Evolutionary conservation across 2,113 vertebrate species (phyloP), one percentile per base, ranked within the genome.

Genomic region (Rousettus leschenaultii): DNA sequence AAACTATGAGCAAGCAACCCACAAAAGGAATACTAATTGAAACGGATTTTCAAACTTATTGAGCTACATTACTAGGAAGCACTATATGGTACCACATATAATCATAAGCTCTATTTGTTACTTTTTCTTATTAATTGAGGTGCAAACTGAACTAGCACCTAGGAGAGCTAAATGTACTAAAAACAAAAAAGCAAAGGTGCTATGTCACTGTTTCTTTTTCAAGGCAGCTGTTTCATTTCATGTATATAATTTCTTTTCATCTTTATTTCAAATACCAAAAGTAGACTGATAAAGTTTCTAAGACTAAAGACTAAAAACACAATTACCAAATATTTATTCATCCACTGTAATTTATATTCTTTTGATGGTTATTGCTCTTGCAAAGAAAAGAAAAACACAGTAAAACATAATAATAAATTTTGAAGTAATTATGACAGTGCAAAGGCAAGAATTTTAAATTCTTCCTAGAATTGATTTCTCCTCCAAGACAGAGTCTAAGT

Each of bases 31-130:
- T 18, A 66, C 57, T 43, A 19, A 28, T 40, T 86, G 7, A 91
- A 97, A 93, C 30, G n/a, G 4, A 85, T 85, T 93, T 57, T 85
- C 74, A 89, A 63, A 19, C 19, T 96, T 92, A 63, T 33, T 96
- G 88, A 70, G 70, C 48, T 90, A 19, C 15, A 66, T 79, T 84
- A 68, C 21, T 21, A 71, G 28, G 6, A 82, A n/a, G 22, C 4
- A 35, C 45, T 45, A 22, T 71, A 71, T 87, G 28, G 7, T 55
- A 30, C 24, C 51, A 28, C 21, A 57, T 66, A 48, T 28, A 38
- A 86, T 30, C 51, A 86, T 65, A 19, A 87, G 5, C 7, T 74
- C 65, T 59, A 40, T 74, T 77, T 90, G 10, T 28, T 92, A 22
- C 55, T 61, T 74, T 91, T 79, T 68, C 15, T 48, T 95, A 48